These are phyloP conservation scores for Trissolcus japonicus DNA, from an alignment of 2,888 invertebrate species.

Conservation along the genomic window DNA sequence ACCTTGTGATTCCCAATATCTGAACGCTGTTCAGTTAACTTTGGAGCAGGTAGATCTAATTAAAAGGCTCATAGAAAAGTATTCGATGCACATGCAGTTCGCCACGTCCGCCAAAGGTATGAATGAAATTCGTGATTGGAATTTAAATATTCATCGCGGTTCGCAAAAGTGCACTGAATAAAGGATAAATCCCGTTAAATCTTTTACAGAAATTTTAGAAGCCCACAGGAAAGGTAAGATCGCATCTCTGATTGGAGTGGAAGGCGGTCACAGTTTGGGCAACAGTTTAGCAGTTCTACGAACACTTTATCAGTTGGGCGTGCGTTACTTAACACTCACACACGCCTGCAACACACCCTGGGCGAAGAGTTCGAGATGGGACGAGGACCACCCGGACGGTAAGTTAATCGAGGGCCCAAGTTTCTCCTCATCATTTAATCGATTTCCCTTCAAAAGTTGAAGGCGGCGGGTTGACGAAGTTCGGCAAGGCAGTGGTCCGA, in stretches of 20 bases:
- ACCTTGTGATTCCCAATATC: slow-evolving; percentile 82
- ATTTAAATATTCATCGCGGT: neutral
- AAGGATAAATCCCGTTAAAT: neutral
- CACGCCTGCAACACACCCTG: slow-evolving; percentile 92
- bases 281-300: slow-evolving; percentile 91
- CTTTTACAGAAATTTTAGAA: slow-evolving; percentile 80
- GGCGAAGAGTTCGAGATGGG: slow-evolving; percentile 76
- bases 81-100: slow-evolving; percentile 81
- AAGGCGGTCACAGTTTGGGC: slow-evolving; percentile 94
- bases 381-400: slow-evolving; percentile 56
- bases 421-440: slow-evolving; percentile 5
- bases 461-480: slow-evolving; percentile 71
- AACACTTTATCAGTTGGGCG: slow-evolving; percentile 92
- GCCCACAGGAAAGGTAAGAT: slow-evolving; percentile 85
- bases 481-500: slow-evolving; percentile 84
- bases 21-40: slow-evolving; percentile 84
- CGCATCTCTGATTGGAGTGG: slow-evolving; percentile 92
- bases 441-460: neutral
- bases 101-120: slow-evolving; percentile 84
- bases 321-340: slow-evolving; percentile 88
- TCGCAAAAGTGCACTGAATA: neutral
- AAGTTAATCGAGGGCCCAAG: no score
- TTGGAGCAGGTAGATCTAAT: slow-evolving; percentile 86
- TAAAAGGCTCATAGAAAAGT: slow-evolving; percentile 83
- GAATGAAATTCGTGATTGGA: no score